Evolutionary conservation across 1,140 invertebrate genomes (phyloP).

Genomic region (Habropoda laboriosa): DNA sequence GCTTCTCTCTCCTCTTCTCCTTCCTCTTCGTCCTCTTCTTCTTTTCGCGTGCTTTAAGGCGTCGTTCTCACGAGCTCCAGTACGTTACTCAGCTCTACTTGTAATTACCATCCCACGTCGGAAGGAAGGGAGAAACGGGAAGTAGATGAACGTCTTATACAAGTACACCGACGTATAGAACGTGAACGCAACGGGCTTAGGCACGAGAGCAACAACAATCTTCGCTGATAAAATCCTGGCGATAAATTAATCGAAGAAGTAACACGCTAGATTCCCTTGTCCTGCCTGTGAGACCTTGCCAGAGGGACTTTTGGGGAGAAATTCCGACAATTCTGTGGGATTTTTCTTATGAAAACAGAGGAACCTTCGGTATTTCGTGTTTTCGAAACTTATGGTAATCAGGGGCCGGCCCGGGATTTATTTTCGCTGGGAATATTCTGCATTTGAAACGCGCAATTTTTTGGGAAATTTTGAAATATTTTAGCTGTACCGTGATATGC

Average conservation of each 20-base stretch:
- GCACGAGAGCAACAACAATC: constrained; percentile 2
- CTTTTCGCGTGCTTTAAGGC: constrained; percentile 43
- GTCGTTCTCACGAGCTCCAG: constrained; percentile 55
- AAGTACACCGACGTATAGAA: background rate
- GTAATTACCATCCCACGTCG: constrained; percentile 59
- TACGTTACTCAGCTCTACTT: constrained; percentile 49
- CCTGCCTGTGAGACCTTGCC: background rate
- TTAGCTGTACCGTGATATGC: too few relatives aligned
- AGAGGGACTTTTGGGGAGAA: too few relatives aligned
- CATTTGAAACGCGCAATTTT: too few relatives aligned
- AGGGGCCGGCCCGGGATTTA: too few relatives aligned
- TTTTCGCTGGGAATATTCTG: too few relatives aligned
- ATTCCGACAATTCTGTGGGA: too few relatives aligned
- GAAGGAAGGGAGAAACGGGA: constrained; percentile 45
- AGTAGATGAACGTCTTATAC: constrained; percentile 19
- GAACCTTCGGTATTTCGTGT: too few relatives aligned
- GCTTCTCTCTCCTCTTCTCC: constrained; percentile 3
- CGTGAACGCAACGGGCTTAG: background rate
- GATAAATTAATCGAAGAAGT: constrained; percentile 22
- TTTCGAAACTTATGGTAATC: too few relatives aligned
- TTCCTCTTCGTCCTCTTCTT: constrained; percentile 11
- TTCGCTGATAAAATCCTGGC: background rate
- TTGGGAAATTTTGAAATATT: too few relatives aligned
- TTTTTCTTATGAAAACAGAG: too few relatives aligned
- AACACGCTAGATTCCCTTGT: background rate